Evolutionary conservation across 1,140 invertebrate species (phyloP).

Genomic region (Parasteatoda tepidariorum): DNA sequence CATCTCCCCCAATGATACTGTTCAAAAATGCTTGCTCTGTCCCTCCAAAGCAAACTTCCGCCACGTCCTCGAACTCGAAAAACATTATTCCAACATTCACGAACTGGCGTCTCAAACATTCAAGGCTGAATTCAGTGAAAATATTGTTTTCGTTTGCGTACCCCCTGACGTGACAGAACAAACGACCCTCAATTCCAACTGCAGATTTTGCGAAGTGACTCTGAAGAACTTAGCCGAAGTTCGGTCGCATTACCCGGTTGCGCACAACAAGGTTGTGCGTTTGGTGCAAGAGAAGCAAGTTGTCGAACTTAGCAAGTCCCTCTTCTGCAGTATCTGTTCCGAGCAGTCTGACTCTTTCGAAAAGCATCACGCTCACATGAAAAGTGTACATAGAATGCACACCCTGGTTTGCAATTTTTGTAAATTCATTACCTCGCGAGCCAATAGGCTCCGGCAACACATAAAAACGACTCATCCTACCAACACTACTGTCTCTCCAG

Average conservation of each 20-base stretch:
- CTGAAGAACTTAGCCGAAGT: conserved; percentile 53
- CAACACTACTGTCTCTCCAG: conserved; percentile 18
- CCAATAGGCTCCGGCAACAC: conserved; percentile 60
- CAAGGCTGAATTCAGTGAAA: conserved; percentile 64
- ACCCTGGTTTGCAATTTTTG: conserved; percentile 63
- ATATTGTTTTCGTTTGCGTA: conserved; percentile 64
- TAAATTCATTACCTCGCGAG: conserved; percentile 61
- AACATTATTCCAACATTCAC: conserved; percentile 62
- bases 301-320: conserved; percentile 19
- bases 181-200: conserved; percentile 50
- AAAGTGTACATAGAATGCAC: conserved; percentile 61
- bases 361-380: conserved; percentile 64
- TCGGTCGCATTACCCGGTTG: conserved; percentile 57
- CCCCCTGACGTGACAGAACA: conserved; percentile 56
- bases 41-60: conserved; percentile 56
- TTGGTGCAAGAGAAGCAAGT: conserved; percentile 43
- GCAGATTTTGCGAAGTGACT: conserved; percentile 51
- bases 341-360: conserved; percentile 58
- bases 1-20: conserved; percentile 59
- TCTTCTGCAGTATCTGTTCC: conserved; percentile 63
- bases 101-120: conserved; percentile 61
- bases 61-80: conserved; percentile 49
- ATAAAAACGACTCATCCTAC: conserved; percentile 61
- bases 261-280: conserved; percentile 61
- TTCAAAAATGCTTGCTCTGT: conserved; percentile 63